phyloP scores from a whole-genome alignment of 2,888 invertebrate genomes.

The Podotricha telesiphe region DNA sequence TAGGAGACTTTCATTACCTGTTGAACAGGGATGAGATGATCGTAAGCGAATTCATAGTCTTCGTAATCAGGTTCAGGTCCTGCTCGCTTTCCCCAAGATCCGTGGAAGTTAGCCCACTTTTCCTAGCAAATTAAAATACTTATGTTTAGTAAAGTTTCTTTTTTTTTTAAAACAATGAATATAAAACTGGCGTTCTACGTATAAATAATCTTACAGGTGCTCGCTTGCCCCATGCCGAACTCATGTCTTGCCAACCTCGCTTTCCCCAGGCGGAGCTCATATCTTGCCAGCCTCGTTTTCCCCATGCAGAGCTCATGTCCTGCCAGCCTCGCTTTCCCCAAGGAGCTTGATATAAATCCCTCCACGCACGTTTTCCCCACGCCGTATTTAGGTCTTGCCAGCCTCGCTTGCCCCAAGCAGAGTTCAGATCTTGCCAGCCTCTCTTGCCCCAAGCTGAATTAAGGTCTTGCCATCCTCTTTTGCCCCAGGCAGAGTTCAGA shows the following conservation, averaged over 20 bases:
- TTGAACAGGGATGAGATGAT: slow-evolving; percentile 63
- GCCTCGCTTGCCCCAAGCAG: slow-evolving; percentile 84
- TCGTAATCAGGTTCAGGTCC: slow-evolving; percentile 69
- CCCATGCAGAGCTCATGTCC: slow-evolving; percentile 72
- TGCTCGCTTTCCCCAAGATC: slow-evolving; percentile 88
- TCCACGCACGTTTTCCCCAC: slow-evolving; percentile 86
- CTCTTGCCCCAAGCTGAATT: slow-evolving; percentile 84
- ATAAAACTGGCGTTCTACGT: neutral
- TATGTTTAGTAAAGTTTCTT: neutral
- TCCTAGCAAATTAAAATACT: slow-evolving; percentile 64
- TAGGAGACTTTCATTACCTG: slow-evolving; percentile 55
- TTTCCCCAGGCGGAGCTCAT: slow-evolving; percentile 81
- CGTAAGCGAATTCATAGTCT: slow-evolving; percentile 67
- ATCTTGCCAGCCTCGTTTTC: slow-evolving; percentile 84
- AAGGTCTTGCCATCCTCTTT: slow-evolving; percentile 84
- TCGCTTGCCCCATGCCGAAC: slow-evolving; percentile 77
- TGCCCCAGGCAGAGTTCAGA: slow-evolving; percentile 81
- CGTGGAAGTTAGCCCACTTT: slow-evolving; percentile 87
- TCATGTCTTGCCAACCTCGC: slow-evolving; percentile 79
- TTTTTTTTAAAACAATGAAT: neutral
- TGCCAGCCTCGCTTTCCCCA: slow-evolving; percentile 86
- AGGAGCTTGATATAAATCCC: slow-evolving; percentile 78
- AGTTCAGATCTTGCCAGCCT: slow-evolving; percentile 81
- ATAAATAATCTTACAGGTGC: slow-evolving; percentile 63
- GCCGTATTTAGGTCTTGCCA: slow-evolving; percentile 82